Conservation (phyloP, 2,888 invertebrate species). For the Campopleginae sp. region DNA sequence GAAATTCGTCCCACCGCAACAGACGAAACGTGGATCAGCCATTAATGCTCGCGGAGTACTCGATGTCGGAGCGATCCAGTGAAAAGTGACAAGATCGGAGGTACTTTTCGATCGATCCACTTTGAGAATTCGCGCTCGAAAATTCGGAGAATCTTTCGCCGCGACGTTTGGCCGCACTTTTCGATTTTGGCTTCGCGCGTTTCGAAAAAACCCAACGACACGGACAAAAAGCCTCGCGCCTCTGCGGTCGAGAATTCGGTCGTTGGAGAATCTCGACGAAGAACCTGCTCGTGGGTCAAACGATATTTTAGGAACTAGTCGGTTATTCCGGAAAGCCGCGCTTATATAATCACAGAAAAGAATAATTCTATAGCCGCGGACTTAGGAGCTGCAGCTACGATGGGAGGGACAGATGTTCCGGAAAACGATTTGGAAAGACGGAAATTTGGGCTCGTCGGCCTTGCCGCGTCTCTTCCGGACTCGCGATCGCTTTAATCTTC, state of each 20-base stretch:
- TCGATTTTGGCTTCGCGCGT: slow-evolving; percentile 4
- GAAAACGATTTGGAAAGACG: slow-evolving; percentile 61
- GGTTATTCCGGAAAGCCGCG: slow-evolving; percentile 52
- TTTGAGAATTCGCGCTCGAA: not conserved
- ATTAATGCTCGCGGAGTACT: not conserved
- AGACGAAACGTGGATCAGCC: not conserved
- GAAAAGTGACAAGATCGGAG: not conserved
- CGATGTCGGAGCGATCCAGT: not conserved
- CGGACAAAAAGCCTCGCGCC: slow-evolving; percentile 46
- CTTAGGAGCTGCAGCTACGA: not conserved
- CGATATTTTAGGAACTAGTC: slow-evolving; percentile 60
- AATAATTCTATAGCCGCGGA: slow-evolving; percentile 51
- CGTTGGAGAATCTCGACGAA: slow-evolving; percentile 59
- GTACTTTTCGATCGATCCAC: too few species aligned
- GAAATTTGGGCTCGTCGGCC: slow-evolving; percentile 19
- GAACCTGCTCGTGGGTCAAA: slow-evolving; percentile 61
- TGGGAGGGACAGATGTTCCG: slow-evolving; percentile 61
- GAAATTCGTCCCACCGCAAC: slow-evolving; percentile 54
- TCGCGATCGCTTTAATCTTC: not conserved
- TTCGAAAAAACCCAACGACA: slow-evolving; percentile 3
- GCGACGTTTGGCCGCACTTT: slow-evolving; percentile 24
- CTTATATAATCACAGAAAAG: slow-evolving; percentile 49
- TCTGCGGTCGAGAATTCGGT: slow-evolving; percentile 62
- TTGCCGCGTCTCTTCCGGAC: not conserved
- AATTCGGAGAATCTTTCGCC: not conserved